Percentiles rank a stretch among this genome's conserved stretches.
phyloP scores from a whole-genome alignment of 1,140 invertebrate genomes.

The Macrobrachium rosenbergii region DNA sequence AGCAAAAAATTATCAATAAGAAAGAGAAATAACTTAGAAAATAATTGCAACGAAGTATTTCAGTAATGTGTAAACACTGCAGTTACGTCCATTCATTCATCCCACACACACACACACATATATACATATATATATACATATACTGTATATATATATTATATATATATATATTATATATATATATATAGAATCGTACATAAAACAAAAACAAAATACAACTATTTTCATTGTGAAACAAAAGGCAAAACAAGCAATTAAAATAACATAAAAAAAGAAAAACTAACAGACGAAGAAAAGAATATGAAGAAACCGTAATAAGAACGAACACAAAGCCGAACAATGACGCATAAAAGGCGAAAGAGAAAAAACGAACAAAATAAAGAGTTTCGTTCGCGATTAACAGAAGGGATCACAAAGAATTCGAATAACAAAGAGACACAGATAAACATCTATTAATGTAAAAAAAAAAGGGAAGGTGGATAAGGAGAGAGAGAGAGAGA shows the following conservation, averaged over 20 bases:
- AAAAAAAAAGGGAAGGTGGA: not conserved
- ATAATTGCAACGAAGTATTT: too few relatives aligned
- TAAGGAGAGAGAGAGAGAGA: too few relatives aligned
- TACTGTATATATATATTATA: too few relatives aligned
- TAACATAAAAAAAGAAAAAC: not conserved
- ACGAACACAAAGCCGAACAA: not conserved
- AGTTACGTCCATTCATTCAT: not conserved
- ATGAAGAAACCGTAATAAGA: not conserved
- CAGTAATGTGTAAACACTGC: too few relatives aligned
- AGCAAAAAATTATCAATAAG: too few relatives aligned
- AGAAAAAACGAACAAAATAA: not conserved
- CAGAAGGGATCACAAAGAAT: not conserved
- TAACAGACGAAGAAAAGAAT: not conserved
- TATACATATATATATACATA: not conserved
- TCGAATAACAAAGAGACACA: not conserved
- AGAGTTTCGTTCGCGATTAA: not conserved
- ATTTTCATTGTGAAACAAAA: not conserved
- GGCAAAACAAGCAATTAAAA: not conserved
- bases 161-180: too few relatives aligned
- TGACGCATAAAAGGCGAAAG: not conserved
- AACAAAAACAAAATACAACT: too few relatives aligned
- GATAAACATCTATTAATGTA: not conserved
- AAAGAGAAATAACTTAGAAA: too few relatives aligned
- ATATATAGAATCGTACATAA: too few relatives aligned
- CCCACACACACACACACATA: conserved; percentile 11